Evolutionary conservation across 2,888 invertebrate genomes (phyloP), one percentile per base, ranked within the genome.

Genomic region (Cybosia mesomella): DNA sequence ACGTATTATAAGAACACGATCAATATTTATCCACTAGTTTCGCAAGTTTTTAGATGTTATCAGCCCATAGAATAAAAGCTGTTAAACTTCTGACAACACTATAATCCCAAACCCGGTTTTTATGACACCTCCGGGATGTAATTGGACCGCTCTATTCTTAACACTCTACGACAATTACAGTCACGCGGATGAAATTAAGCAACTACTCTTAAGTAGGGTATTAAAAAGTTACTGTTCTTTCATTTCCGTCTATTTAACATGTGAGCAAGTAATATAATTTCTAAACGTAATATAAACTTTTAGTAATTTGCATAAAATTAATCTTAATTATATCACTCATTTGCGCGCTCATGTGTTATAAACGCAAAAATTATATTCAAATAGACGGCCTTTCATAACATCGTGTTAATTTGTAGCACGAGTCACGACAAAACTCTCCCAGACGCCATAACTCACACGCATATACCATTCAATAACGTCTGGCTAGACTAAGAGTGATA

Each of bases 401-500:
- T 83, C 84, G 76, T 80, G 83, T 77, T 82, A 84, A 82, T 85
- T 84, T 83, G 83, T 81, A 86, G 79, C 84, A 79, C 77, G 83
- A 83, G 89, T 89, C 90, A 90, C 90, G 87, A 89, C 79, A 82
- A 74, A 75, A 78, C 79, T 84, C 80, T 83, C 81, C 63, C 73
- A 77, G 70, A 73, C 82, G 79, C 83, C 83, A 89, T 91, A 89
- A 91, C 87, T 91, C 87, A 89, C 84, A 49, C 49, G 49, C 18
- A 43, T 43, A 43, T 43, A 43, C 74, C 58, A 53, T 70, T 62
- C 43, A 68, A 76, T 69, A 63, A 71, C 68, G 70, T 68, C 63
- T 66, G 65, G 49, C 49, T 49, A 49, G 68, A 76, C 80, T 77
- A 77, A 59, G 8, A 58, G n/a, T 58, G 34, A 43, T 43, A 43